Conservation (phyloP, 2,113 vertebrate genomes). For the Ranitomeya variabilis region DNA sequence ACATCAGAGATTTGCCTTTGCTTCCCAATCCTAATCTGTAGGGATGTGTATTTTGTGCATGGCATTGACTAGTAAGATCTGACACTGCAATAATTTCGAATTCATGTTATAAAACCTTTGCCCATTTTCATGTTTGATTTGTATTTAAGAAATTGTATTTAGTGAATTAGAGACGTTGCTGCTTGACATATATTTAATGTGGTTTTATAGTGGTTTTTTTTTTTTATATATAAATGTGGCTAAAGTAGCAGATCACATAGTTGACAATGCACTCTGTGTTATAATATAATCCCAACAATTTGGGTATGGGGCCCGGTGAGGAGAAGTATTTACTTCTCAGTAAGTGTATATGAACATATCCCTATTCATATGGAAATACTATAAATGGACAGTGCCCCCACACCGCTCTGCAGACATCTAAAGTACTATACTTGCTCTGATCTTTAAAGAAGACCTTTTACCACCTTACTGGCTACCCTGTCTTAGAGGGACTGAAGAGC, state of each 20-base stretch:
- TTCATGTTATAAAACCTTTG: background rate
- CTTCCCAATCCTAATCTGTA: conserved; percentile 15
- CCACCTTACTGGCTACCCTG: too few species aligned
- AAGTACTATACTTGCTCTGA: background rate
- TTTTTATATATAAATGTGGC: background rate
- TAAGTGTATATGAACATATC: too few species aligned
- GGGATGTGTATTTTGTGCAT: conserved; percentile 14
- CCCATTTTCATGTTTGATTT: background rate
- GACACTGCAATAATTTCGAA: background rate
- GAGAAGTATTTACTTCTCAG: background rate
- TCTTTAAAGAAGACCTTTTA: background rate
- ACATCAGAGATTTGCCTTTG: background rate
- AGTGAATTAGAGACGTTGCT: background rate
- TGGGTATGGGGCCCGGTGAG: background rate
- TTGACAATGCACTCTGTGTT: background rate
- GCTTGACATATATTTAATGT: background rate
- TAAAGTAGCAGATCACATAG: background rate
- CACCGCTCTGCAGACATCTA: background rate
- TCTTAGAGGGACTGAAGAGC: too few species aligned
- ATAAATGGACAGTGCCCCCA: background rate
- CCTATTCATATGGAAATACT: background rate
- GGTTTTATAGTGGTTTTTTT: background rate
- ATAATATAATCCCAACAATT: background rate
- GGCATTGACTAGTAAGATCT: background rate
- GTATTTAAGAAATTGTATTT: background rate